Evolutionary conservation across 1,140 invertebrate species (phyloP).

Genomic region (Drosophila tani): DNA sequence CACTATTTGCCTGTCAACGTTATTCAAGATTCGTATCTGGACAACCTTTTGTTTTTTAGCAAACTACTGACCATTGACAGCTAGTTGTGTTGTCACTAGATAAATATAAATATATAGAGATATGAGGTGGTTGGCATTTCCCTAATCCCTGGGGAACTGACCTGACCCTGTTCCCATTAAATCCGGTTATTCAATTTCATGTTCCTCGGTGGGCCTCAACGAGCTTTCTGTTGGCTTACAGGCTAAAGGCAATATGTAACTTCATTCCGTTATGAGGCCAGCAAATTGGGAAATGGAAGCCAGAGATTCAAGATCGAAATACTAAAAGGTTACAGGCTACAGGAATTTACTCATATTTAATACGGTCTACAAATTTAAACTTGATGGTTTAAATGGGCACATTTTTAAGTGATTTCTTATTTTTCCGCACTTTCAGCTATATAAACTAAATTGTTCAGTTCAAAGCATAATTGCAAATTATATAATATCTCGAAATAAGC

Average conservation of each 20-base stretch:
- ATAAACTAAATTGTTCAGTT: too few relatives aligned
- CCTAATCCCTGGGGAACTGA: slow-evolving; percentile 1
- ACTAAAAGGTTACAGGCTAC: too few relatives aligned
- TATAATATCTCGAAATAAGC: too few relatives aligned
- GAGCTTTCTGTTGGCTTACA: background rate
- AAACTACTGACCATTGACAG: background rate
- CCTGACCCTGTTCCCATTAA: background rate
- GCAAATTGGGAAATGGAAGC: background rate
- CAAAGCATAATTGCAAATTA: too few relatives aligned
- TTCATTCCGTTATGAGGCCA: too few relatives aligned
- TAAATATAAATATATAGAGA: background rate
- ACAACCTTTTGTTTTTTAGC: background rate
- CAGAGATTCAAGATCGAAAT: background rate
- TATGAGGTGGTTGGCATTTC: background rate
- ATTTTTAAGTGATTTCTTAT: too few relatives aligned
- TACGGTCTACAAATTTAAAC: too few relatives aligned
- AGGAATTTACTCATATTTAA: too few relatives aligned
- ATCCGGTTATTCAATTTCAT: background rate
- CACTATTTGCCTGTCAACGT: slow-evolving; percentile 5
- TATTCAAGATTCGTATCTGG: slow-evolving; percentile 11
- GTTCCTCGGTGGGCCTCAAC: background rate
- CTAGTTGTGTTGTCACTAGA: background rate
- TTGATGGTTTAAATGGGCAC: too few relatives aligned
- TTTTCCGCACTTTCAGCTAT: too few relatives aligned
- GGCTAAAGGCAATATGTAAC: background rate